Evolutionary conservation across 1,140 invertebrate genomes (phyloP).

Genomic region (Rhynchophorus ferrugineus): DNA sequence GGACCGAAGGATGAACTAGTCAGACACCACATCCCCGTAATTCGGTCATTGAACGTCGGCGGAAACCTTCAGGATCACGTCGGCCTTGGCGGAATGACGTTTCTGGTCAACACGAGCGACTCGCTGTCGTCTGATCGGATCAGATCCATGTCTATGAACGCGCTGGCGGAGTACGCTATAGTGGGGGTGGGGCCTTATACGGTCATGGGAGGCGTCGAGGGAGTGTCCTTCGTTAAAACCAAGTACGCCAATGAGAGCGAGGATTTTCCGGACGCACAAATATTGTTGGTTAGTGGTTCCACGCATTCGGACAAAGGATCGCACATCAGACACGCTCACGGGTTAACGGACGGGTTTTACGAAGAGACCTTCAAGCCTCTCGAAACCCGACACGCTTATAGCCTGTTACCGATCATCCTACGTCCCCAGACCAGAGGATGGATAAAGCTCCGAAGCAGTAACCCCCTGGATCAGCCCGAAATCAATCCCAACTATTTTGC

Average conservation of each 20-base stretch:
- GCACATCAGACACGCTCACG: constrained; percentile 77
- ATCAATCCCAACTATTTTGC: constrained; percentile 89
- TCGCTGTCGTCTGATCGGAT: constrained; percentile 71
- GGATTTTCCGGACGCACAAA: constrained; percentile 86
- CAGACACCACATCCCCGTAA: constrained; percentile 60
- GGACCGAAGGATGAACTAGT: constrained; percentile 72
- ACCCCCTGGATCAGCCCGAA: constrained; percentile 84
- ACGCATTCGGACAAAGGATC: constrained; percentile 81
- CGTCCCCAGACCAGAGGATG: constrained; percentile 71
- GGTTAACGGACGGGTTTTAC: constrained; percentile 65
- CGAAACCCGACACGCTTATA: constrained; percentile 73
- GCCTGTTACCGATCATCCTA: constrained; percentile 76
- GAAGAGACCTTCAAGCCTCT: constrained; percentile 64
- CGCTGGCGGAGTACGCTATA: constrained; percentile 67
- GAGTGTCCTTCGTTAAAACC: constrained; percentile 82
- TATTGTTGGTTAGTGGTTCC: constrained; percentile 86
- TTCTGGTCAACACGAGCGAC: constrained; percentile 65
- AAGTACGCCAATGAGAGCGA: constrained; percentile 75
- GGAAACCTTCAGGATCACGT: constrained; percentile 87
- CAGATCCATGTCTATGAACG: constrained; percentile 67
- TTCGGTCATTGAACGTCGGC: constrained; percentile 68
- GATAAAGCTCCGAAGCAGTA: constrained; percentile 69
- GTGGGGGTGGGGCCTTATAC: constrained; percentile 78
- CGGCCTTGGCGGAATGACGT: constrained; percentile 74
- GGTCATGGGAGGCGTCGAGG: constrained; percentile 84